Percentiles rank a stretch among this genome's conserved stretches.
Evolutionary conservation across 2,113 vertebrate genomes (phyloP).

Genomic region (Pungitius pungitius): DNA sequence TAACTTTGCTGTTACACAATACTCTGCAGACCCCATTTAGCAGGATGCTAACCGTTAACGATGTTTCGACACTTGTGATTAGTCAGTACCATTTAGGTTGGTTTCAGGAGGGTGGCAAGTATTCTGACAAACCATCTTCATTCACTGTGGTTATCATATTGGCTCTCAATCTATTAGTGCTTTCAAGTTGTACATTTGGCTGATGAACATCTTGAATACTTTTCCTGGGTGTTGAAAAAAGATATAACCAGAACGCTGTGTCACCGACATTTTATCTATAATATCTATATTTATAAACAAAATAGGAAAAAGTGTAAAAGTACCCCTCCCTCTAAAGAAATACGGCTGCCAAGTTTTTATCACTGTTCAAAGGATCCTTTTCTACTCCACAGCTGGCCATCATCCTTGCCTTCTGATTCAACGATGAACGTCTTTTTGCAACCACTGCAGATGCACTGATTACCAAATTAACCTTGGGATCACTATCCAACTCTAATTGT

Average conservation of each 20-base stretch:
- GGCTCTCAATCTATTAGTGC: neutral
- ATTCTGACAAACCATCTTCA: neutral
- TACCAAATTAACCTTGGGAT: conserved; percentile 77
- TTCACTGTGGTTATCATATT: neutral
- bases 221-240: neutral
- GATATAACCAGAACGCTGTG: neutral
- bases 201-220: neutral
- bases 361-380: neutral
- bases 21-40: neutral
- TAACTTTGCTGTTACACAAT: too few relatives aligned
- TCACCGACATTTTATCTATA: too few relatives aligned
- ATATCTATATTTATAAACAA: too few relatives aligned
- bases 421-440: conserved; percentile 46
- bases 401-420: conserved; percentile 25
- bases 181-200: neutral
- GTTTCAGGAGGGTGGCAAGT: neutral
- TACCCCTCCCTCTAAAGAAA: neutral
- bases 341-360: neutral
- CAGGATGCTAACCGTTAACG: neutral
- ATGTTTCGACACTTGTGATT: neutral
- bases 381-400: conserved; percentile 19
- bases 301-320: neutral
- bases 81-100: neutral
- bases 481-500: conserved; percentile 61
- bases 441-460: conserved; percentile 70